Base-by-base conservation (phyloP, 2,797 vertebrate genomes). In the Rhynchonycteris naso region DNA sequence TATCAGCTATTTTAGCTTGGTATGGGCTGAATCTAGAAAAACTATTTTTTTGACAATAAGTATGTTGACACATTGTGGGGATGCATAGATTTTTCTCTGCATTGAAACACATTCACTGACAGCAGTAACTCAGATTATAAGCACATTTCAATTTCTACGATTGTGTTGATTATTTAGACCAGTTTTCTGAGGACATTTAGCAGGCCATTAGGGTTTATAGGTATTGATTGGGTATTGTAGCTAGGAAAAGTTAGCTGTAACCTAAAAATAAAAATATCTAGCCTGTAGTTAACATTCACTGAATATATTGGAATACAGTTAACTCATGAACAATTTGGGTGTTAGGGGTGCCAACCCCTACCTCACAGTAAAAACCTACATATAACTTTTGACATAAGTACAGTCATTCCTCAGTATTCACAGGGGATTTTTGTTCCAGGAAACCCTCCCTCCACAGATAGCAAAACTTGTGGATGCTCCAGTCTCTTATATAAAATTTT, bases 191-290 rank as follows among this genome's bases (percentile, higher is more conserved):
- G 58, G 54, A 15, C 89, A 80, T 54, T 94, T 88, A 93, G 56
- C n/a, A 83, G 43, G n/a, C 56, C 81, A 65, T 93, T 72, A 92
- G 56, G 94, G 4, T 93, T 95, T 94, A 35, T 76, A 91, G 50
- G 21, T 69, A 19, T 88, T 84, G 30, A 79, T 50, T 43, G 43
- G n/a, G 35, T 33, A n/a, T n/a, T n/a, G n/a, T n/a, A 95, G 58
- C 18, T 43, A 78, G 63, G 56, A 81, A 90, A 94, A 96, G 38
- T 52, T 96, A 94, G 43, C 54, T 96, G 19, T 52, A 92, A 75
- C 4, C 24, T 91, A 75, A 88, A 86, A 95, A 92, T 90, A 58
- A 87, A 97, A 94, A 93, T 92, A 95, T 90, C 92, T 91, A 93
- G 54, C 50, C 58, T 81, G 2, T 52, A 82, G 50, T 90, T 90